phyloP scores from a whole-genome alignment of 1,140 invertebrate genomes.

The Yoshiicerus persimilis region DNA sequence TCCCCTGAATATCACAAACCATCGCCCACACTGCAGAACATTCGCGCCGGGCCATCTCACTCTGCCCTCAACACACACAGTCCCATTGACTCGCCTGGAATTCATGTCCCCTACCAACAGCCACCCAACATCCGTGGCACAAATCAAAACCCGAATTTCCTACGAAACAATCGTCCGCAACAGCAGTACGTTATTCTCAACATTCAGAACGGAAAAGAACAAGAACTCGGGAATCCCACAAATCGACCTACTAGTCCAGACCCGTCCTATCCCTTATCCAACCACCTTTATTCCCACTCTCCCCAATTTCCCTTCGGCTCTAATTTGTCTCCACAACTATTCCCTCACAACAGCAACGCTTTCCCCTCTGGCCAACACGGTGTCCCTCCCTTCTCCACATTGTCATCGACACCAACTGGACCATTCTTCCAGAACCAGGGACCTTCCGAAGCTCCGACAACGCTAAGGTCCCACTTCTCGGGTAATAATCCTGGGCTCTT shows the following conservation, averaged over 20 bases:
- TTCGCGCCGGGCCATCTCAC: not conserved
- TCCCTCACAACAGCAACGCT: not conserved
- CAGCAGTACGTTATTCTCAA: slow-evolving; percentile 24
- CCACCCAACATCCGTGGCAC: not conserved
- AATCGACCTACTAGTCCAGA: not conserved
- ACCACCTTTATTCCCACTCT: not conserved
- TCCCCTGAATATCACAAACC: not conserved
- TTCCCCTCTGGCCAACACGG: not conserved
- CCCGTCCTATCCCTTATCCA: not conserved
- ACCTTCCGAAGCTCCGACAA: not conserved
- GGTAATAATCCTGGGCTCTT: not conserved
- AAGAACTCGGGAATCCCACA: not conserved
- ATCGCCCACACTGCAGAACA: not conserved
- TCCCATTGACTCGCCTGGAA: not conserved
- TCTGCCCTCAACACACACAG: not conserved
- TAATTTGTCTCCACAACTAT: not conserved
- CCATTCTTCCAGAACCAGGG: not conserved
- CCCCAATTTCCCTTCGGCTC: not conserved
- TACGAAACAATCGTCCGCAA: slow-evolving; percentile 1
- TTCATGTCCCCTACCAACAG: not conserved
- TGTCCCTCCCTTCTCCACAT: not conserved
- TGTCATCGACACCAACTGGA: not conserved
- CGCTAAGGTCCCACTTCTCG: not conserved
- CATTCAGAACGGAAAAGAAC: slow-evolving; percentile 28
- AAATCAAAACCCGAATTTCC: not conserved